Base-by-base conservation (phyloP, 2,113 vertebrate species). In the Oxygymnocypris stewartii region DNA sequence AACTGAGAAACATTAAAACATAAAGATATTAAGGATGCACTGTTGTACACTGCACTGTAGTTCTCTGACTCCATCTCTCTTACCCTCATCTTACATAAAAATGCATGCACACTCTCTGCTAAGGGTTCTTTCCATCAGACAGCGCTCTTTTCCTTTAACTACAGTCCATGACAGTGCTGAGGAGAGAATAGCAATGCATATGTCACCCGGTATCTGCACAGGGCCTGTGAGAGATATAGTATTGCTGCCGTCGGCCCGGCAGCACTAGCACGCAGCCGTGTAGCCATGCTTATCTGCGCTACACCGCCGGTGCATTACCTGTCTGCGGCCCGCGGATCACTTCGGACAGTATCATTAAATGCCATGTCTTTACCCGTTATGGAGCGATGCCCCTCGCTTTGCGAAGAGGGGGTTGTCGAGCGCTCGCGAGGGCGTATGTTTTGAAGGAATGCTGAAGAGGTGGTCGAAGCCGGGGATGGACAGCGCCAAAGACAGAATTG, bases 321-420 rank as follows among this genome's bases (percentile, higher is more conserved):
- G 93, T 96, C 96, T 96, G 93, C 94, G 91, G 95, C 93, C 93
- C 95, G 93, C 90, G 96, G 96, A 99, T 99, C 96, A 96, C 96
- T 97, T 95, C 97, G 96, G 98, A 99, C 98, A 99, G 97, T 98
- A 97, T 98, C 97, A 99, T 99, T 99, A 99, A 98, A 99, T 97
- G 97, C 96, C 97, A 96, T 94, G 97, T 99, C 97, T 97, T 97
- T 97, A 97, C 96, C 95, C 95, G 97, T 99, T 99, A 98, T 96
- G 96, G 97, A 97, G 96, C 95, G 95, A 94, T 95, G 95, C 96
- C 94, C 95, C 95, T 93, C 95, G 95, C 96, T 94, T 95, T 93
- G 93, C 78, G 94, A 94, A 94, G 95, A 93, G 82, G 75, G 80
- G 54, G 54, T 63, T 87, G 94, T 92, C 90, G 90, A 88, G 91